phyloP scores from a whole-genome alignment of 2,797 vertebrate species.

The Microctenopoma steveboyesi region DNA sequence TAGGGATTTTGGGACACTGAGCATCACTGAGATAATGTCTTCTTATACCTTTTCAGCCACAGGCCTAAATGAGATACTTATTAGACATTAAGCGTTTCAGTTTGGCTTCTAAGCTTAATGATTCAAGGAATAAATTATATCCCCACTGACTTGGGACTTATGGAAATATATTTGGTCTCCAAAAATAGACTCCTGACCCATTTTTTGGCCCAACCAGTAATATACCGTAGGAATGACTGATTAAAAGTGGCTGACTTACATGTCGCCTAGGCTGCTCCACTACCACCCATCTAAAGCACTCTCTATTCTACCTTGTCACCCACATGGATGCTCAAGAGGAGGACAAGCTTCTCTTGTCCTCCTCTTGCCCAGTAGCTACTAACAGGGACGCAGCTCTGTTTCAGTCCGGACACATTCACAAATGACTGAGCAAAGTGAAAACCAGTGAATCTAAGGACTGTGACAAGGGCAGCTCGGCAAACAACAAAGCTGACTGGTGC shows the following conservation, averaged over 20 bases:
- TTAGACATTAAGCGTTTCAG: conserved; percentile 60
- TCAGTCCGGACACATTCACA: conserved; percentile 6
- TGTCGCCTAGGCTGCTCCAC: conserved; percentile 48
- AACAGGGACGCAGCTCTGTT: background rate
- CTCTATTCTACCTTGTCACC: conserved; percentile 40
- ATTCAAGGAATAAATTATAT: conserved; percentile 60
- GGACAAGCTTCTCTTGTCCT: conserved; percentile 13
- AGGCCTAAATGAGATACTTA: conserved; percentile 65
- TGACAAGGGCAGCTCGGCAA: conserved; percentile 24
- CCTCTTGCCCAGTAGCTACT: conserved; percentile 8
- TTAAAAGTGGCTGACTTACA: conserved; percentile 60
- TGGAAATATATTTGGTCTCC: conserved; percentile 43
- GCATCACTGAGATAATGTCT: conserved; percentile 45
- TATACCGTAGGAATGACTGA: conserved; percentile 26
- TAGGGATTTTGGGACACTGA: conserved; percentile 42
- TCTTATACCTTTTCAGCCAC: conserved; percentile 54
- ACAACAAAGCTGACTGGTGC: background rate
- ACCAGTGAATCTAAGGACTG: conserved; percentile 6
- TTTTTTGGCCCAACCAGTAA: conserved; percentile 34
- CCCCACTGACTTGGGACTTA: conserved; percentile 36
- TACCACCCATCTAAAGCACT: conserved; percentile 34
- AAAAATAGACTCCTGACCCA: conserved; percentile 53
- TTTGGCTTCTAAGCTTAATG: conserved; percentile 49
- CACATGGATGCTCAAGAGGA: conserved; percentile 21
- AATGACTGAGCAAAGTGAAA: conserved; percentile 15